Evolutionary conservation across 2,113 vertebrate genomes (phyloP), one percentile per base, ranked within the genome.

Genomic region (Sminthopsis crassicaudata): DNA sequence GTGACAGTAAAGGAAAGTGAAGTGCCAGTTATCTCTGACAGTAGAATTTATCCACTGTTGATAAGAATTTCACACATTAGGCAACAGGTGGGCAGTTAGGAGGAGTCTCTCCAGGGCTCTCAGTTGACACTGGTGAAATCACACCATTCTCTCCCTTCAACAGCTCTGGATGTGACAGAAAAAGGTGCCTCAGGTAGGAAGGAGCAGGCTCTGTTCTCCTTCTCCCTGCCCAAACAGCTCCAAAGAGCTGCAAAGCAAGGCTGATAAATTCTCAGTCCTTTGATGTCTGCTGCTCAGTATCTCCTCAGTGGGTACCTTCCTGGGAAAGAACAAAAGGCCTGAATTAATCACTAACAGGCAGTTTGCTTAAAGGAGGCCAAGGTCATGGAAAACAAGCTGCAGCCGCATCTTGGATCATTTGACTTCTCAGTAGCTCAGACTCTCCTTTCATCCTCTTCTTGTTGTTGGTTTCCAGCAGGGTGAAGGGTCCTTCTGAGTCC

Each of bases 291-390:
- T 42, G 67, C n/a, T 84, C n/a, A 8, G 36, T 84, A 19, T 22
- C 7, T 84, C 67, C 67, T 84, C 67, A 23, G n/a, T 84, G 67
- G 67, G n/a, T 84, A 84, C 67, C 67, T 42, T 84, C 67, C 67
- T 42, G n/a, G 67, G 67, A 84, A 84, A 84, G 67, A 84, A 84
- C 67, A 84, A 84, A 84, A 84, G 67, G n/a, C n/a, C 67, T 84
- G 67, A 84, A 84, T 84, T 84, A 84, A 84, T 84, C 67, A 84
- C 67, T 42, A 84, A 84, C 36, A 84, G 67, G 67, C 67, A 42
- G 36, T 84, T 42, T 84, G 67, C 67, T 84, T 84, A 84, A 84
- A 84, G 67, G 67, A 84, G 67, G 67, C 67, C 67, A 84, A 84
- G 67, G 67, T 84, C 67, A 84, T 42, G 67, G 67, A 84, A 84